phyloP scores from a whole-genome alignment of 2,888 invertebrate species.

The Nebria brevicollis region DNA sequence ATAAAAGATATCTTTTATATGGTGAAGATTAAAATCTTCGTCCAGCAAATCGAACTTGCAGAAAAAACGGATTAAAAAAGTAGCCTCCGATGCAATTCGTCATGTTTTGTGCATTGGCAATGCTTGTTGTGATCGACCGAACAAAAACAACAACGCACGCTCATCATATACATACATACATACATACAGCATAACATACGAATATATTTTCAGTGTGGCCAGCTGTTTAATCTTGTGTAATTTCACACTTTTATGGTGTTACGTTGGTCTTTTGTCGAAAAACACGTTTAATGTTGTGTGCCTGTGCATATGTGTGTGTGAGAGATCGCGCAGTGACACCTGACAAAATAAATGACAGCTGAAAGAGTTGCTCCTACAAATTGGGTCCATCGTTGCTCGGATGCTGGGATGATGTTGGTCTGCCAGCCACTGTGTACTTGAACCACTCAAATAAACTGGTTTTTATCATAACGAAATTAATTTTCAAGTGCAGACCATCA shows the following conservation, averaged over 20 bases:
- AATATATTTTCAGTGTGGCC: conserved; percentile 4
- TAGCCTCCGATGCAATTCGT: neutral
- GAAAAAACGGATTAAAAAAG: neutral
- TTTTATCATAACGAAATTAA: conserved; percentile 45
- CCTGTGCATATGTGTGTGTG: neutral
- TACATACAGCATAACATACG: neutral
- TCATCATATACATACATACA: neutral
- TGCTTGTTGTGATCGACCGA: conserved; percentile 4
- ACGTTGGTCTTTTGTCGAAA: conserved; percentile 29
- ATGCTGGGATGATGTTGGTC: conserved; percentile 5
- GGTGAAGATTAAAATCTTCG: neutral
- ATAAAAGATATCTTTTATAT: neutral
- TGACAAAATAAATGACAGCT: conserved; percentile 54
- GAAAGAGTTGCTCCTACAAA: conserved; percentile 47
- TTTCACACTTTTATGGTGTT: conserved; percentile 13
- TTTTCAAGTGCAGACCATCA: conserved; percentile 43
- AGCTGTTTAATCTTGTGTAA: conserved; percentile 19
- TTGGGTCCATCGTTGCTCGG: conserved; percentile 8
- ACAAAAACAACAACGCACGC: conserved; percentile 9
- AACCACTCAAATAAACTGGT: conserved; percentile 45
- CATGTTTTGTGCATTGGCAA: neutral
- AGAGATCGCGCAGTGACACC: conserved; percentile 49
- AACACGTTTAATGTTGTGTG: conserved; percentile 28
- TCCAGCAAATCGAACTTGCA: neutral
- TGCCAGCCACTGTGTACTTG: neutral